Evolutionary conservation across 2,888 invertebrate genomes (phyloP).

Genomic region (Aradus depressus): DNA sequence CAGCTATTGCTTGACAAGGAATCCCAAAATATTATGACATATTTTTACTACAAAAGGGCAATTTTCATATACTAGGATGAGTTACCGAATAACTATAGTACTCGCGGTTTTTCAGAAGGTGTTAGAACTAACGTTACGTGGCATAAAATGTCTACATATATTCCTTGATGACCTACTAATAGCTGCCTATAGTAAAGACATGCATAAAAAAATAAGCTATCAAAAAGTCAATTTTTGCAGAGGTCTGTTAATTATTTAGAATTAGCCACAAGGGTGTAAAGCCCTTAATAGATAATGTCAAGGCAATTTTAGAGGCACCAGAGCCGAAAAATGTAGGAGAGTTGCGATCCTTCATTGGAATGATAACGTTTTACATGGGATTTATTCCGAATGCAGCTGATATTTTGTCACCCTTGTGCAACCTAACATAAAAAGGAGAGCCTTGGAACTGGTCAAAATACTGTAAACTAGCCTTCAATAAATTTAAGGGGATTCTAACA

Average conservation of each 20-base stretch:
- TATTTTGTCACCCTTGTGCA: constrained; percentile 14
- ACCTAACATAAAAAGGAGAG: constrained; percentile 1
- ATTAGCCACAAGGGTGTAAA: constrained; percentile 12
- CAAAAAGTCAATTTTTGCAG: no score
- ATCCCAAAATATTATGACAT: constrained; percentile 32
- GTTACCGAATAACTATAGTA: constrained; percentile 32
- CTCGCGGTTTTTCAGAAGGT: constrained; percentile 18
- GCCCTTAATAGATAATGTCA: constrained; percentile 22
- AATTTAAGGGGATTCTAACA: constrained; percentile 7
- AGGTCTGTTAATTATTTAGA: constrained; percentile 18
- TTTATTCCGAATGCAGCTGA: constrained; percentile 29
- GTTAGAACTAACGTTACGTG: constrained; percentile 4
- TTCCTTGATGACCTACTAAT: constrained; percentile 19
- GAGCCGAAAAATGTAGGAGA: constrained; percentile 27
- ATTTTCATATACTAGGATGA: constrained; percentile 30
- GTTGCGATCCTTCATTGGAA: constrained; percentile 31
- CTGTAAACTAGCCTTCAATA: constrained; percentile 11
- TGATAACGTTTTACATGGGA: constrained; percentile 34
- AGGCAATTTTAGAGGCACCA: constrained; percentile 27
- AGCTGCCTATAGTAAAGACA: background rate
- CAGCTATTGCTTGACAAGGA: constrained; percentile 34
- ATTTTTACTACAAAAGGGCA: constrained; percentile 34
- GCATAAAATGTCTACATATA: constrained; percentile 5
- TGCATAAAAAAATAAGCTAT: constrained; percentile 8
- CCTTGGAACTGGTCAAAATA: constrained; percentile 9